phyloP scores from a whole-genome alignment of 1,140 invertebrate genomes.

The Ladona fulva region DNA sequence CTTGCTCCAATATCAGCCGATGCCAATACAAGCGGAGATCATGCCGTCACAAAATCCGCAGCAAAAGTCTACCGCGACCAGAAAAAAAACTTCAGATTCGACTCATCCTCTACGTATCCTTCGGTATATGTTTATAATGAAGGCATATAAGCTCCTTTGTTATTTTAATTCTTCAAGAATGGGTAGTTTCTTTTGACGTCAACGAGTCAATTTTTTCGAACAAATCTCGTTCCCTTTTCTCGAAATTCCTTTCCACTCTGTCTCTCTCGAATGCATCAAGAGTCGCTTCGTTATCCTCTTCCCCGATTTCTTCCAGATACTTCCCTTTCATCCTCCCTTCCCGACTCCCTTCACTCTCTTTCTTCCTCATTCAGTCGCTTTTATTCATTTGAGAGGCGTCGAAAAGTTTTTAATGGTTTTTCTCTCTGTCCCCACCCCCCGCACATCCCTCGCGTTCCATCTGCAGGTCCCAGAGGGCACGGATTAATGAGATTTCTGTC shows the following conservation, averaged over 20 bases:
- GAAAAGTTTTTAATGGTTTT: constrained; percentile 11
- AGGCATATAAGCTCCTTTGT: background rate
- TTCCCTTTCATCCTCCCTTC: background rate
- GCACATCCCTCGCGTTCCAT: background rate
- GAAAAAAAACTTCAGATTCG: no score
- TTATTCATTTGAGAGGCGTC: background rate
- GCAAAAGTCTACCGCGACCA: no score
- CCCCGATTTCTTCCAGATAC: background rate
- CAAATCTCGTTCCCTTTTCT: background rate
- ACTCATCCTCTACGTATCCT: no score
- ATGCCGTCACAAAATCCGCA: no score
- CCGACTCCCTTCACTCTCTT: background rate
- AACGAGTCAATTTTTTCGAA: background rate
- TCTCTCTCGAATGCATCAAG: background rate
- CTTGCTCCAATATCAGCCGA: no score
- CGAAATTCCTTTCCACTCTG: background rate
- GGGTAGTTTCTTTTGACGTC: no score
- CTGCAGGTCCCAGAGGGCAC: background rate
- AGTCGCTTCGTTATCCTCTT: background rate
- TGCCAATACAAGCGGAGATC: no score
- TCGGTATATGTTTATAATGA: no score
- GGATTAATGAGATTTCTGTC: constrained; percentile 9
- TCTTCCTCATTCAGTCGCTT: background rate
- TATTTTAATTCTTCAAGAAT: no score
- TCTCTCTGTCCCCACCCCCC: background rate